These are phyloP conservation scores for Pilophorus perplexus DNA, from an alignment of 2,888 invertebrate genomes.

Conservation along the genomic window DNA sequence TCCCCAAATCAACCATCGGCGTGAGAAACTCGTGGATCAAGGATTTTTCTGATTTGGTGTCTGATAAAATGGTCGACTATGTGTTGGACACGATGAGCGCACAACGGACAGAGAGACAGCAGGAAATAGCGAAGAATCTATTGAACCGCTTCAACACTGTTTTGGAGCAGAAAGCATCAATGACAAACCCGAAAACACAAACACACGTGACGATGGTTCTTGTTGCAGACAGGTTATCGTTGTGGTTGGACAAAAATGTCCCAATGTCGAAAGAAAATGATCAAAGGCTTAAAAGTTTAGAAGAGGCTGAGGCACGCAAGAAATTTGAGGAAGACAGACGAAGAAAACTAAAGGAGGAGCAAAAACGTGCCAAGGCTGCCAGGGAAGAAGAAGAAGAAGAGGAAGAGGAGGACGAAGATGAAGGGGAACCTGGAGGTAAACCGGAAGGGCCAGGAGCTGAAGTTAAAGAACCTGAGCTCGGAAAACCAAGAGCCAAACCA, in stretches of 20 bases:
- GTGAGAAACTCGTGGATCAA: slow-evolving; percentile 45
- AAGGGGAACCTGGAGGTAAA: too few relatives aligned
- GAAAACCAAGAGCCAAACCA: too few relatives aligned
- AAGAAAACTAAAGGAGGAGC: too few relatives aligned
- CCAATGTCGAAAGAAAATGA: slow-evolving; percentile 1
- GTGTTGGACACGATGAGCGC: slow-evolving; percentile 43
- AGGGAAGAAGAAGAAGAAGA: too few relatives aligned
- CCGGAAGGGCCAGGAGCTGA: too few relatives aligned
- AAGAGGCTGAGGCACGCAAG: too few relatives aligned
- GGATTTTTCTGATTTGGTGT: slow-evolving; percentile 43
- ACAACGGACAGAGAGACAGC: slow-evolving; percentile 40
- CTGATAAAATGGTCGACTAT: slow-evolving; percentile 45
- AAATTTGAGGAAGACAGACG: too few relatives aligned
- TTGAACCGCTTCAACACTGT: slow-evolving; percentile 43
- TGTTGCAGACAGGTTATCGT: slow-evolving; percentile 45
- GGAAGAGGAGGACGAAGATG: too few relatives aligned
- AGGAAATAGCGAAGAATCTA: slow-evolving; percentile 44
- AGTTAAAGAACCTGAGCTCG: too few relatives aligned
- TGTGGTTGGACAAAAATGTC: slow-evolving; percentile 45
- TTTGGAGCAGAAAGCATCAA: slow-evolving; percentile 44
- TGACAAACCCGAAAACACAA: slow-evolving; percentile 43
- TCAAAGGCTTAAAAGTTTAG: slow-evolving; percentile 1
- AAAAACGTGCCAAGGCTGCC: too few relatives aligned
- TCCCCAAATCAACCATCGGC: slow-evolving; percentile 24
- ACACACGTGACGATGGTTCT: slow-evolving; percentile 45